A percentile compares a stretch with the other conserved stretches of the same genome.
Evolutionary conservation across 2,113 vertebrate species (phyloP).

Genomic region (Azemiops feae): DNA sequence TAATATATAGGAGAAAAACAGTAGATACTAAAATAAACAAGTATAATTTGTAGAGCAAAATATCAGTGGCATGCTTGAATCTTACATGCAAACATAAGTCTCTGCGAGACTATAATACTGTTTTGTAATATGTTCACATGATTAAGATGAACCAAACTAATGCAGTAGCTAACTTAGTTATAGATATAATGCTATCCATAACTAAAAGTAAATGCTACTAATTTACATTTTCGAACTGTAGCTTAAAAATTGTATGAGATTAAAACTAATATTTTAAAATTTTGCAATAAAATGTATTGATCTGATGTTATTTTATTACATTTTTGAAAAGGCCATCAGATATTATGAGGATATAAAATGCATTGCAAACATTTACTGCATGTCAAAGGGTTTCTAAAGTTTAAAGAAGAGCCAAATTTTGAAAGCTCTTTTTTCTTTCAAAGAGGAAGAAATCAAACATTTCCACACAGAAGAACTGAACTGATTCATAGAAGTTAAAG

Average conservation of each 20-base stretch:
- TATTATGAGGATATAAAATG: constrained; percentile 20
- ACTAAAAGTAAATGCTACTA: neutral
- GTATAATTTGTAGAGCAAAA: constrained; percentile 21
- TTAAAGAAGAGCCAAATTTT: constrained; percentile 45
- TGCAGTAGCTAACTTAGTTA: constrained; percentile 15
- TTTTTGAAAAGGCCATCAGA: constrained; percentile 27
- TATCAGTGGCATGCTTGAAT: neutral
- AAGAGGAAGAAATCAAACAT: constrained; percentile 50
- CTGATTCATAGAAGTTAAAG: constrained; percentile 73
- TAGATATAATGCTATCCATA: neutral
- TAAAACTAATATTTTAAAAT: constrained; percentile 1
- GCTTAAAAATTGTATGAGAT: constrained; percentile 13
- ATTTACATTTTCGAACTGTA: neutral
- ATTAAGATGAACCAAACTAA: neutral
- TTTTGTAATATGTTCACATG: neutral
- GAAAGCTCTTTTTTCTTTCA: constrained; percentile 25
- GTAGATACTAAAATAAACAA: neutral
- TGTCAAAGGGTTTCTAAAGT: constrained; percentile 43
- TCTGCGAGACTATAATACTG: constrained; percentile 20
- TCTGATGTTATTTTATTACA: neutral
- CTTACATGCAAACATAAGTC: neutral
- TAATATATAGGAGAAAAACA: neutral
- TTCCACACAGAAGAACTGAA: constrained; percentile 55
- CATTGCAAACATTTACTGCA: constrained; percentile 33
- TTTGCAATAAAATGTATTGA: neutral